Evolutionary conservation across 2,888 invertebrate genomes (phyloP).

Genomic region (Germaria angustata): DNA sequence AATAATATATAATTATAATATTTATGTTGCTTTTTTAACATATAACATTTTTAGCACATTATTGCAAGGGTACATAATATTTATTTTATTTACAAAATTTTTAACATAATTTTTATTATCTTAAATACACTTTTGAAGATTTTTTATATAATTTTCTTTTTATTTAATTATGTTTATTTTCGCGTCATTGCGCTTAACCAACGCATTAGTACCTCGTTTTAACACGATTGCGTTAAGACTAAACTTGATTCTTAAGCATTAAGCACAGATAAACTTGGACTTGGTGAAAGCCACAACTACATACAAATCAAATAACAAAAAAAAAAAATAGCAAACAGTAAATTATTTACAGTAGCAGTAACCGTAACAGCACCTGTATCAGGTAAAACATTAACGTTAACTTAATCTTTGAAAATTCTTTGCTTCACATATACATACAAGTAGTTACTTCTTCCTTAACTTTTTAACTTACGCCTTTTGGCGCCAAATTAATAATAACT

Average conservation of each 20-base stretch:
- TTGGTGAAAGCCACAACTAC: conserved; percentile 35
- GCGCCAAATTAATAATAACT: conserved; percentile 32
- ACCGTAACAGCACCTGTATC: background rate
- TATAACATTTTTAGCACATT: background rate
- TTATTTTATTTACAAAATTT: background rate
- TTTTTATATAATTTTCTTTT: conserved; percentile 11
- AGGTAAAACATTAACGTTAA: conserved; percentile 2
- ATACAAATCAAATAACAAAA: background rate
- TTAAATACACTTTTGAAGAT: background rate
- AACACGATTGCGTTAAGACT: conserved; percentile 58
- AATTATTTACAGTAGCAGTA: background rate
- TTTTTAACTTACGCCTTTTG: conserved; percentile 33
- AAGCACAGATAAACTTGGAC: conserved; percentile 62
- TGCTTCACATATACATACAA: background rate
- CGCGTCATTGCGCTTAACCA: background rate
- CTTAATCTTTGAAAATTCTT: conserved; percentile 30
- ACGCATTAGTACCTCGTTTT: conserved; percentile 25
- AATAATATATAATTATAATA: no score
- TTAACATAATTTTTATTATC: background rate
- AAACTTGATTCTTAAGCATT: conserved; percentile 62
- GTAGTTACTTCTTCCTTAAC: no score
- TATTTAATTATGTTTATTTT: background rate
- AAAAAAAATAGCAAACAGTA: conserved; percentile 2
- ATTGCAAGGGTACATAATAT: background rate
- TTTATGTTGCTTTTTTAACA: no score